Evolutionary conservation across 2,113 vertebrate genomes (phyloP).

Genomic region (Erythrolamprus reginae): DNA sequence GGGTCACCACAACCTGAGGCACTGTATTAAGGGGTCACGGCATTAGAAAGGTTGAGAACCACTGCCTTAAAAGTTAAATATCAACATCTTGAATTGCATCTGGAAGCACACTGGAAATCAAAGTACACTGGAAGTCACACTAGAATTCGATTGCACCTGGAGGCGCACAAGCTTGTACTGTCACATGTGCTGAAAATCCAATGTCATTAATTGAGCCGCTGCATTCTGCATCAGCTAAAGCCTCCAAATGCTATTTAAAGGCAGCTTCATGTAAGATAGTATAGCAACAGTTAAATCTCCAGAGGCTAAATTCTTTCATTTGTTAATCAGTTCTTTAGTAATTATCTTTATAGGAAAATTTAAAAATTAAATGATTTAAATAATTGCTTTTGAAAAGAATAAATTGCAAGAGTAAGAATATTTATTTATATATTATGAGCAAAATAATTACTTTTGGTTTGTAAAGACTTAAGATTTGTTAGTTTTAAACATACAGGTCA

Average conservation of each 20-base stretch:
- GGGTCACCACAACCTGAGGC: no score
- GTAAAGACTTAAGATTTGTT: background rate
- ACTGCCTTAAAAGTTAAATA: no score
- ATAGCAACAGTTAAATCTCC: background rate
- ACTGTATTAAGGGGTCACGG: no score
- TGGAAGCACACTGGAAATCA: background rate
- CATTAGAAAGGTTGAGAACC: no score
- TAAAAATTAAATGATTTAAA: background rate
- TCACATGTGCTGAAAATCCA: background rate
- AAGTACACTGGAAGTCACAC: background rate
- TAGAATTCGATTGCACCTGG: background rate
- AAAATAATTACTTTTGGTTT: background rate
- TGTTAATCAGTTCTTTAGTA: background rate
- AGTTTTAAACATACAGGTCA: background rate
- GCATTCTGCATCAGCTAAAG: background rate
- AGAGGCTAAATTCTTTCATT: background rate
- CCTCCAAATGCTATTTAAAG: background rate
- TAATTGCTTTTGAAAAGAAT: background rate
- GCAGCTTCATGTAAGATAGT: background rate
- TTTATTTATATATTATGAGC: background rate
- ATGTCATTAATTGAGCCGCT: background rate
- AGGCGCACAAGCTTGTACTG: background rate
- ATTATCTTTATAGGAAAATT: background rate
- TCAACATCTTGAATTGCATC: background rate
- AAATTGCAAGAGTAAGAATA: background rate